Base-by-base conservation (phyloP, 2,113 vertebrate genomes). In the Antechinus flavipes region DNA sequence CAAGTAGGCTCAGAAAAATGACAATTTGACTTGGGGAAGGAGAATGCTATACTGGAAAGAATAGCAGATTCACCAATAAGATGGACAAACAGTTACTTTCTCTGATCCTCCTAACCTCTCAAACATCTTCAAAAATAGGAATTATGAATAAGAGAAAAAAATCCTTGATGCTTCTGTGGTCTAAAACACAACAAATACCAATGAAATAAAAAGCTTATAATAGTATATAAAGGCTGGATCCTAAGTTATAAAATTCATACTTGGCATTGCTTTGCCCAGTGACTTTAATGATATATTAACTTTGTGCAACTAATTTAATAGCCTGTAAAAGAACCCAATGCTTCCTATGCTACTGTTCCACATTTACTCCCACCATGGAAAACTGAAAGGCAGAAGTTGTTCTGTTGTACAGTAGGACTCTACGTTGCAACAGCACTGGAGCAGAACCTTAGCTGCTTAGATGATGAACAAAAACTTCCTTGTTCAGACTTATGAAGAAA, bases 341-440 rank as follows among this genome's bases (percentile, higher is more conserved):
- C 1, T 76, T 30, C 12, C 16, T 84, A 42, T 42, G 16, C 1
- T 6, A 42, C 19, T 23, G 1, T 5, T 16, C 1, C n/a, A 42
- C 22, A 22, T 22, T 42, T 1, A 84, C 14, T 2, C 4, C 61
- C 30, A 68, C 30, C 30, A n/a, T 5, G 0, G 58, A 68, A 68
- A 68, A n/a, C 12, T 68, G 27, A n/a, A 68, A 68, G 61, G 61
- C 35, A n/a, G 35, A 42, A n/a, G 14, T 5, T 84, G 6, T 5
- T 84, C 0, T 19, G 35, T n/a, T 0, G 1, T 76, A 2, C 8
- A 4, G 16, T 22, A 22, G 2, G 7, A 2, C 5, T 84, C 6
- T 42, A 5, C 22, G 35, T 7, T 42, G 68, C 35, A 22, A 42
- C 14, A 12, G 9, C 35, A 35, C 11, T 35, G 27, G 30, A 16